Base-by-base conservation (phyloP, 1,140 invertebrate species). In the Lanistes nyassanus region DNA sequence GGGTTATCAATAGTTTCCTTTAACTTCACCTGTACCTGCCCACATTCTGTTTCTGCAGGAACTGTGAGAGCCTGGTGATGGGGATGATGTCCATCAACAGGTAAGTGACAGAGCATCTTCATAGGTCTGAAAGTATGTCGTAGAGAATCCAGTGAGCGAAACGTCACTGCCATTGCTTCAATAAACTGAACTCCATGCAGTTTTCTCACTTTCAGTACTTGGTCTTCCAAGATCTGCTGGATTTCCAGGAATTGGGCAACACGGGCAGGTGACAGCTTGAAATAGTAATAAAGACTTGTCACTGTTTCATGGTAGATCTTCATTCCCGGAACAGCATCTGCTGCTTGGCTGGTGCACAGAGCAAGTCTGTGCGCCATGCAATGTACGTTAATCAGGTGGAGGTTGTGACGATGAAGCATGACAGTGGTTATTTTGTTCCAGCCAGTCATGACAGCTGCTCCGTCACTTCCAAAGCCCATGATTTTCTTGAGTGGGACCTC, bases 361-460 rank as follows among this genome's bases (percentile, higher is more conserved):
- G 53, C 70, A n/a, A 80, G 47, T 53, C 77, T 53, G 53, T 79
- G 80, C 64, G 77, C 74, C 13, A 79, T 55, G 58, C 73, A 78
- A 74, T 80, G 77, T 4, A 75, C 70, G 36, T 75, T 74, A 19
- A 79, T 23, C 3, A 79, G 53, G 55, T 76, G 70, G 29, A 72
- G 3, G 31, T 23, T 51, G 74, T 72, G 31, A 60, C 36, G 5
- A 76, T 58, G 39, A n/a, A n/a, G n/a, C n/a, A n/a, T n/a, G n/a
- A n/a, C n/a, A n/a, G n/a, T n/a, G n/a, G n/a, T n/a, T n/a, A 77
- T 77, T 62, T 81, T 75, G 23, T 69, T 65, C 23, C 34, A 29
- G 1, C 80, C 80, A 16, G 75, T 81, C 77, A 79, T 79, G 2
- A 79, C 80, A 23, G 55, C 42, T 37, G 77, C 75, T 2, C 80